phyloP scores from a whole-genome alignment of 2,888 invertebrate genomes.

The Amblyjoppa fuscipennis region DNA sequence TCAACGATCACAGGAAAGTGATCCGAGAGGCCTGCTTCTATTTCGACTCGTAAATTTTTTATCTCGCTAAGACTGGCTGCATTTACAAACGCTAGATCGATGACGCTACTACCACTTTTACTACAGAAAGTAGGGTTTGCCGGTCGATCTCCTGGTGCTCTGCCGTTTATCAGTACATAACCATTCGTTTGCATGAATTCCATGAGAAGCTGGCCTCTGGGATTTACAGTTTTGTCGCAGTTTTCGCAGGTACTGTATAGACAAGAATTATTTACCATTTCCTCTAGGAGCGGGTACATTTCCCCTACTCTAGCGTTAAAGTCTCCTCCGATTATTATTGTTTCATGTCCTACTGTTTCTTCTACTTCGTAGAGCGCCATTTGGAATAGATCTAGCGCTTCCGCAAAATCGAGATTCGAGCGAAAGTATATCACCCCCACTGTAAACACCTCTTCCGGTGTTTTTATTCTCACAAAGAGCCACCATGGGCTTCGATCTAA shows the following conservation, averaged over 20 bases:
- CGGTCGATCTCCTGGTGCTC: neutral
- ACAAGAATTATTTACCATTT: neutral
- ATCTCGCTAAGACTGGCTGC: neutral
- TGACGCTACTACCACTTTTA: neutral
- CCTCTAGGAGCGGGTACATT: neutral
- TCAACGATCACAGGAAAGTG: neutral
- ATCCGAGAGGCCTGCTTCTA: neutral
- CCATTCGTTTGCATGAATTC: neutral
- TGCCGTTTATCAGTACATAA: neutral
- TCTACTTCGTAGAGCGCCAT: neutral
- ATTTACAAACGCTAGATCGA: neutral
- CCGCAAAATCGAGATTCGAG: neutral
- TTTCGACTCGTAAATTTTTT: neutral
- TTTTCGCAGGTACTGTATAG: neutral
- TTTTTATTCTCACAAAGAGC: conserved; percentile 4
- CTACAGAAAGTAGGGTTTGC: neutral
- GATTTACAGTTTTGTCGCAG: neutral
- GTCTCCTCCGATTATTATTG: conserved; percentile 2
- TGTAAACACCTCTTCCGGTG: neutral
- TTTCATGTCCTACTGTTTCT: neutral
- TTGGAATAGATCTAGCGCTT: conserved; percentile 12
- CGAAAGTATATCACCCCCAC: conserved; percentile 9
- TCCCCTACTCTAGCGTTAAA: neutral
- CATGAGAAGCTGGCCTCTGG: neutral
- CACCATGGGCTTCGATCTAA: conserved; percentile 2